Base-by-base conservation (phyloP, 2,888 invertebrate species). In the Malacosoma neustria region DNA sequence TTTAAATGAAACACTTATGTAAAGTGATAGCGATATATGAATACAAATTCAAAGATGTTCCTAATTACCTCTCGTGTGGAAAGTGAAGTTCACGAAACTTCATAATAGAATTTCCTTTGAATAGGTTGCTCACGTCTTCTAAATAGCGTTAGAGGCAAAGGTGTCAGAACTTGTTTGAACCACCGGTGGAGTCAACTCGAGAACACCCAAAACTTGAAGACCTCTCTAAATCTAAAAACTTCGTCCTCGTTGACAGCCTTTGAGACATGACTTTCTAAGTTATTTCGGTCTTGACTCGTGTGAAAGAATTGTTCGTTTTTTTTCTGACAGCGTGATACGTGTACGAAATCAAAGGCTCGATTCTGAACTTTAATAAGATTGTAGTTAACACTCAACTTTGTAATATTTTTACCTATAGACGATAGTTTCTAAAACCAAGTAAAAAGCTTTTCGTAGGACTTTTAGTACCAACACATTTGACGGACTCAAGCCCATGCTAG, bases 171-270 rank as follows among this genome's bases (percentile, higher is more conserved):
- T 68, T 42, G 44, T 42, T 46, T 46, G 37, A 37, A 41, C 46
- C 45, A 49, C 46, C 40, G 44, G 41, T 35, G 38, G 37, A 38
- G 38, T 41, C 46, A 48, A 52, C 48, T 55, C 55, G 57, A 49
- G 56, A 60, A 57, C 60, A 59, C 58, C 58, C 54, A 34, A 59
- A 72, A 71, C 57, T 71, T 57, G 44, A 47, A 47, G 58, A 68
- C 65, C 69, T 55, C 67, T 63, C 60, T 72, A 72, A 74, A 72
- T 73, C 67, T 69, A 57, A 51, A 32, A 72, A 72, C 62, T 72
- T 72, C 61, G 52, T 53, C 49, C 46, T 54, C 52, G 68, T 63
- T 68, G 67, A 69, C 68, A 68, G 54, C 48, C 43, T 53, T 54
- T 54, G 54, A 61, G 54, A 61, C 60, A 62, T 53, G 61, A 62